Percentiles rank a stretch among this genome's conserved stretches.
Conservation (phyloP, 1,140 invertebrate species). For the Drosophila subobscura region DNA sequence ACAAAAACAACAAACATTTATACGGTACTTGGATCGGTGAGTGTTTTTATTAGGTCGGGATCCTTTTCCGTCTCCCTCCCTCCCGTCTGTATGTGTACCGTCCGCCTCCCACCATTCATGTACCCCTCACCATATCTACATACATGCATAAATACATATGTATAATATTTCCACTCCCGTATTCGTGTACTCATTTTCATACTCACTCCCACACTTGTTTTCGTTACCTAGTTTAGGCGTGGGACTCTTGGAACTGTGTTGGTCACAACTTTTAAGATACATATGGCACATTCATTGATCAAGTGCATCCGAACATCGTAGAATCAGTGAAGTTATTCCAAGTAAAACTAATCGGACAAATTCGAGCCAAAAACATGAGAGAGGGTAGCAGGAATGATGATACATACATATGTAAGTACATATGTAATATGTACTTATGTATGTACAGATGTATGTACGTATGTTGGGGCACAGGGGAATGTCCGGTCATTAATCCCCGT, state of each 20-base stretch:
- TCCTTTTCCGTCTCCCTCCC: not conserved
- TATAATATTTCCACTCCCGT: too few species aligned
- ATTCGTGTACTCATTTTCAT: too few species aligned
- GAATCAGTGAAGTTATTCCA: too few species aligned
- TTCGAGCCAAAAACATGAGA: too few species aligned
- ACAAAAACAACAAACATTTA: constrained; percentile 43
- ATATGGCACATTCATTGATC: too few species aligned
- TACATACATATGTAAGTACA: too few species aligned
- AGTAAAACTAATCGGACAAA: too few species aligned
- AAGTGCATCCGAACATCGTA: too few species aligned
- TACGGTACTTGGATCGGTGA: constrained; percentile 55
- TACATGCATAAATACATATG: too few species aligned
- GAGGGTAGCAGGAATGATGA: too few species aligned
- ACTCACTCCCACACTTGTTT: not conserved
- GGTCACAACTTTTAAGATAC: not conserved
- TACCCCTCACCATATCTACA: not conserved
- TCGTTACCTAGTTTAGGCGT: not conserved
- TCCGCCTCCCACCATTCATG: not conserved
- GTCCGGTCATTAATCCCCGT: not conserved
- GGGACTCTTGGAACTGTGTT: not conserved
- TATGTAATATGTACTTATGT: not conserved
- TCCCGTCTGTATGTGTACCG: not conserved
- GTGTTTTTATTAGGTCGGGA: constrained; percentile 6
- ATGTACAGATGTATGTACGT: not conserved
- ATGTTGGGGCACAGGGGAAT: not conserved